Evolutionary conservation across 2,113 vertebrate genomes (phyloP).

Genomic region (Plotosus lineatus): DNA sequence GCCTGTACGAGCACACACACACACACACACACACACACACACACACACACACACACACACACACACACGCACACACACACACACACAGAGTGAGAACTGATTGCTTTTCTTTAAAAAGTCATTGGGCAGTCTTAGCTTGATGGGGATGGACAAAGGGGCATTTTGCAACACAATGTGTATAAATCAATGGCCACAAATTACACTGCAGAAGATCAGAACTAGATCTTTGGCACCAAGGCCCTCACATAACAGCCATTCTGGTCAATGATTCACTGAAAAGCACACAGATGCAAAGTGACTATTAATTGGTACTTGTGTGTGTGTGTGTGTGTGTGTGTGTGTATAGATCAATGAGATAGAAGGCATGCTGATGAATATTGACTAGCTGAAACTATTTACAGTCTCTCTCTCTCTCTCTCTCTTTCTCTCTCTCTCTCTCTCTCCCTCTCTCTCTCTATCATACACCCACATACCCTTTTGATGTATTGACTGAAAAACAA

Average conservation of each 20-base stretch:
- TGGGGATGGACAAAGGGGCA: background rate
- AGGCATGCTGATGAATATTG: slow-evolving; percentile 15
- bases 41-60: slow-evolving; percentile 1
- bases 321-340: slow-evolving; percentile 46
- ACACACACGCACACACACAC: background rate
- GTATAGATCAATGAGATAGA: slow-evolving; percentile 25
- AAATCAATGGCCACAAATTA: slow-evolving; percentile 73
- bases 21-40: slow-evolving; percentile 49
- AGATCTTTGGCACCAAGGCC: slow-evolving; percentile 39
- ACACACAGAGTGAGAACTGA: background rate
- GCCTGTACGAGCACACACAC: slow-evolving; percentile 60
- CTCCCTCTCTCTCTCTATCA: slow-evolving; percentile 15
- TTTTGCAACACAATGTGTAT: slow-evolving; percentile 34
- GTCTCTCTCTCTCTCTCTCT: slow-evolving; percentile 67
- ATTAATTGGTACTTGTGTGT: slow-evolving; percentile 56
- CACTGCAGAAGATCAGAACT: slow-evolving; percentile 58
- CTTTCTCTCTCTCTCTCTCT: slow-evolving; percentile 55
- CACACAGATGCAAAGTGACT: slow-evolving; percentile 45
- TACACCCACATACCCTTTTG: slow-evolving; percentile 15
- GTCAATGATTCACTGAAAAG: slow-evolving; percentile 43
- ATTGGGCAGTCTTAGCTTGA: background rate
- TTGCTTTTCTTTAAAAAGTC: background rate
- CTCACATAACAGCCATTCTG: slow-evolving; percentile 27
- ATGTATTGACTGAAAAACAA: too few relatives aligned
- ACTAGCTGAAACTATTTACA: slow-evolving; percentile 52